These are phyloP conservation scores for Apotomis capreana DNA, from an alignment of 2,888 invertebrate genomes.

Conservation along the genomic window DNA sequence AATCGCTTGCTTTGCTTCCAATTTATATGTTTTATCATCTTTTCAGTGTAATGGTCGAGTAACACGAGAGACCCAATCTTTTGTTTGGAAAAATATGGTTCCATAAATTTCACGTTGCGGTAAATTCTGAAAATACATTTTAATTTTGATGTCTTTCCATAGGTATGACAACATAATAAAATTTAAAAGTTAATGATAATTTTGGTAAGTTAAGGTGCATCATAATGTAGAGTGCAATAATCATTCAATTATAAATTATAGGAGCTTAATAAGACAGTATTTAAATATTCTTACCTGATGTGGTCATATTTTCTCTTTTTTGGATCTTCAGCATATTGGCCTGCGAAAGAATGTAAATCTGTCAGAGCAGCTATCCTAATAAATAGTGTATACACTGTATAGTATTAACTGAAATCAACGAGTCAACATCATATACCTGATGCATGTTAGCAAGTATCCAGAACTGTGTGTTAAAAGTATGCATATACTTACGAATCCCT, in stretches of 20 bases:
- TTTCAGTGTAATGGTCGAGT: slow-evolving; percentile 57
- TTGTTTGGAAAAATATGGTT: slow-evolving; percentile 63
- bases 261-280: no score
- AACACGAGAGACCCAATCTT: slow-evolving; percentile 65
- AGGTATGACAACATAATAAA: no score
- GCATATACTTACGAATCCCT: slow-evolving; percentile 78
- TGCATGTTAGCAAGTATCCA: no score
- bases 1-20: slow-evolving; percentile 82
- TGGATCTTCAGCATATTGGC: slow-evolving; percentile 59
- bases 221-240: neutral
- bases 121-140: slow-evolving; percentile 60
- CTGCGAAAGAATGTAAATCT: slow-evolving; percentile 51
- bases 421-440: no score
- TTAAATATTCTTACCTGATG: slow-evolving; percentile 61
- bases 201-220: neutral
- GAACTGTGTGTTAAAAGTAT: neutral
- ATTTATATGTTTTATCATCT: slow-evolving; percentile 63
- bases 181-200: no score
- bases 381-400: no score
- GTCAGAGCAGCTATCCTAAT: no score
- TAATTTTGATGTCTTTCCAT: neutral
- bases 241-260: no score
- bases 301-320: slow-evolving; percentile 64
- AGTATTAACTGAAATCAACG: no score
- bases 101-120: slow-evolving; percentile 68